Conservation (phyloP, 1,140 invertebrate species). For the Lepidostoma basale region DNA sequence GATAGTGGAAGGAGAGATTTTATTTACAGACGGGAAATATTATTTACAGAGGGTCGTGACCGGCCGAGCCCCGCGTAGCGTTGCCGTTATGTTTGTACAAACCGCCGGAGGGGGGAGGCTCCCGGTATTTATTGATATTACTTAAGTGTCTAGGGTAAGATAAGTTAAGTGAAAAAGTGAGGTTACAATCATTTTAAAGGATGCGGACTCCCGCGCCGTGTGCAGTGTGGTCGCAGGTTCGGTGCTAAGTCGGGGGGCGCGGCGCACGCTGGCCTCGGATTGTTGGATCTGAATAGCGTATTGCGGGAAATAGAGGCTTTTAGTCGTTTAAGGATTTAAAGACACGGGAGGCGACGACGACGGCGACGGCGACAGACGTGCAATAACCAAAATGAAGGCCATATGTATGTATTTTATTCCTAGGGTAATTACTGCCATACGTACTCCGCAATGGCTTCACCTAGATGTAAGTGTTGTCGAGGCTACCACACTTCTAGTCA, state of each 20-base stretch:
- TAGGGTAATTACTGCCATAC: constrained; percentile 1
- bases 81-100: too few species aligned
- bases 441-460: constrained; percentile 2
- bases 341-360: neutral
- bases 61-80: too few species aligned
- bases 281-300: constrained; percentile 3
- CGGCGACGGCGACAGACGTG: neutral
- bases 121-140: constrained; percentile 44
- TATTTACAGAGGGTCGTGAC: too few species aligned
- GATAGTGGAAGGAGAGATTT: too few species aligned
- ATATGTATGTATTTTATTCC: constrained; percentile 18
- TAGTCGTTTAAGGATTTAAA: constrained; percentile 21
- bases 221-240: constrained; percentile 20
- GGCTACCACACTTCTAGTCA: constrained; percentile 16
- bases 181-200: constrained; percentile 46
- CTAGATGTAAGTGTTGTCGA: constrained; percentile 13
- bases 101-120: too few species aligned
- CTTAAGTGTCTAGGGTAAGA: constrained; percentile 30
- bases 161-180: constrained; percentile 43
- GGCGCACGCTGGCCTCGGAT: neutral
- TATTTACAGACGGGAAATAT: too few species aligned
- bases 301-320: constrained; percentile 12
- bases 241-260: constrained; percentile 24
- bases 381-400: constrained; percentile 27
- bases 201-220: constrained; percentile 1